Base-by-base conservation (phyloP, 2,797 vertebrate species). In the Acropternis orthonyx region DNA sequence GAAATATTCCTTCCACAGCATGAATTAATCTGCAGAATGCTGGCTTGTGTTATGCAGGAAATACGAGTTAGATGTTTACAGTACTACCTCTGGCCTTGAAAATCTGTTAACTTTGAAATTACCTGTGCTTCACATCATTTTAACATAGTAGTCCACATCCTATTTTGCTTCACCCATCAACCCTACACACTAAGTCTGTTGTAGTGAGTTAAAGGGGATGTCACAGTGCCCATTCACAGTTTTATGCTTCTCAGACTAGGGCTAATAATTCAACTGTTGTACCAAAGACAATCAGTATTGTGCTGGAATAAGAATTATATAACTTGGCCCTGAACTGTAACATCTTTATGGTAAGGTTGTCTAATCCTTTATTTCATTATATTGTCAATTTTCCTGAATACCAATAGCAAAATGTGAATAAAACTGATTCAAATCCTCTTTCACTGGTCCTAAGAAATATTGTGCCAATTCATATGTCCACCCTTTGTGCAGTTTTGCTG, bases 71-170 rank as follows among this genome's bases (percentile, higher is more conserved):
- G 71, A 92, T 74, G 30, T 82, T 89, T 91, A 85, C 65, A 86
- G n/a, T 49, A 63, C 7, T 95, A 91, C 87, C 74, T 95, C 56
- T 95, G 44, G 39, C 89, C 69, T 89, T 92, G 85, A 91, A 93
- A 83, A 51, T 58, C 43, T 88, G 56, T 66, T 92, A 78, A 75
- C 51, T 94, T 93, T 77, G 28, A 91, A 93, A 86, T 52, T 28
- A 88, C 61, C 55, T 51, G 36, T 69, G 37, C 19, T 78, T 94
- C 84, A 26, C 19, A 62, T 85, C 7, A 44, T 74, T 89, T 90
- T 73, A 56, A 63, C 27, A 39, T 52, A 59, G 54, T 37, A 30
- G 36, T 37, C 56, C 20, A 75, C 28, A 44, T 62, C 43, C 65
- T 62, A 54, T n/a, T 78, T 91, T 91, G 6, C 28, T 88, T 80